Evolutionary conservation across 1,140 invertebrate species (phyloP), one percentile per base, ranked within the genome.

Genomic region (Diachasma alloeum): DNA sequence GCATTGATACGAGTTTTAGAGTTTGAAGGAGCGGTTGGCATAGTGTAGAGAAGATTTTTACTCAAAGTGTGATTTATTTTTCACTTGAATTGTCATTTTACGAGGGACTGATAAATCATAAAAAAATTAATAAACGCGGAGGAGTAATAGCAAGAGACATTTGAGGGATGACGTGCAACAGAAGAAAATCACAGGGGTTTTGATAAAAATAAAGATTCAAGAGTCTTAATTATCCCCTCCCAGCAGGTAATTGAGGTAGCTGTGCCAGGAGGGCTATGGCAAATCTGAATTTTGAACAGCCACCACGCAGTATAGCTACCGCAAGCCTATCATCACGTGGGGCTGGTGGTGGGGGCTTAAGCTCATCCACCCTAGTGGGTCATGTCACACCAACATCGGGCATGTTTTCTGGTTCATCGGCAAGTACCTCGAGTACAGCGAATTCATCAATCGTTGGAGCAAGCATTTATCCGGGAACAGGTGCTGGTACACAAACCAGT

Each of bases 221-320:
- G 59, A 39, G 22, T 53, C 70, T 83, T 73, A 56, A n/a, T 83
- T 77, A 69, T 78, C 81, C 79, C 79, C 79, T 74, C 79, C 72
- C 68, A 77, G 79, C 81, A 83, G 81, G 80, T 83, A 83, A 78
- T 81, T 83, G 56, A 77, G 80, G 79, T 79, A 80, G 83, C 76
- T 81, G 85, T 79, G 83, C 84, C 74, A 90, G 92, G 92, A 91
- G 90, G 92, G 92, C 91, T 93, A 94, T 95, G 94, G 94, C 94
- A 92, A 94, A 94, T 92, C 91, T 95, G 92, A 95, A 94, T 91
- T 94, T 94, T 90, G 94, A 95, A 89, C 93, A 94, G 90, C 93
- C 93, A 81, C 93, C 93, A 90, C 92, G 93, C 91, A 94, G 92
- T 91, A 92, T 93, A 90, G 92, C 92, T 87, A 93, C 92, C 86